Percentiles rank a stretch among this genome's conserved stretches.
phyloP scores from a whole-genome alignment of 2,113 vertebrate species.

The Aythya baeri region DNA sequence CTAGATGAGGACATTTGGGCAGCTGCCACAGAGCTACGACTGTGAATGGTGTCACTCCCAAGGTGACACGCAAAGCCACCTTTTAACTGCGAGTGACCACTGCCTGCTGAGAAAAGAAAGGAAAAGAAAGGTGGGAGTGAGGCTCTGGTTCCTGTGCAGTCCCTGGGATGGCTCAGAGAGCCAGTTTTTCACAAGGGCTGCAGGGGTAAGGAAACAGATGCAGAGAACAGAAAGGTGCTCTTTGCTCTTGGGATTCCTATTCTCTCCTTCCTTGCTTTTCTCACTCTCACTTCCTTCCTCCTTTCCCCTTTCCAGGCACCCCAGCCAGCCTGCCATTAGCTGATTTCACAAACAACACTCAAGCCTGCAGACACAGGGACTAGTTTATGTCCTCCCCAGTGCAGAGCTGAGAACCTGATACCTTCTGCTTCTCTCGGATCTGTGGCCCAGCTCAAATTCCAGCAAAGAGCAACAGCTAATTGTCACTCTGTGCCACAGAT shows the following conservation, averaged over 20 bases:
- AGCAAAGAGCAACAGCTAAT: neutral
- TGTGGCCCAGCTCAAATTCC: neutral
- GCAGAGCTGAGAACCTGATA: slow-evolving; percentile 2
- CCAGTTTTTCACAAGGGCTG: neutral
- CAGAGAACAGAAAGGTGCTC: neutral
- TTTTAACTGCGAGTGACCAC: neutral
- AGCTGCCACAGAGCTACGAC: neutral
- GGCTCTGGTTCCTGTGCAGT: neutral
- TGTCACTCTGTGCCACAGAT: slow-evolving; percentile 50
- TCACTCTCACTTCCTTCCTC: neutral
- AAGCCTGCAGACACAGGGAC: neutral
- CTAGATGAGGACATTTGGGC: neutral
- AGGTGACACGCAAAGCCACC: neutral
- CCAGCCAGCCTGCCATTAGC: neutral
- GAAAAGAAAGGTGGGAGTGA: neutral
- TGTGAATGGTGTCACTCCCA: neutral
- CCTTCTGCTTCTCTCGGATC: neutral
- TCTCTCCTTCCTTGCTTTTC: neutral
- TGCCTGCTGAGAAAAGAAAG: neutral
- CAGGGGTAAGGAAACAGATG: neutral
- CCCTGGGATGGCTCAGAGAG: rapidly evolving
- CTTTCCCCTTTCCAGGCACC: neutral
- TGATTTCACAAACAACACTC: neutral
- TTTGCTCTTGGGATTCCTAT: neutral
- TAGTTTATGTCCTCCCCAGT: neutral